These are phyloP conservation scores for Tolmerus cingulatus DNA, from an alignment of 2,888 invertebrate species.

Conservation along the genomic window DNA sequence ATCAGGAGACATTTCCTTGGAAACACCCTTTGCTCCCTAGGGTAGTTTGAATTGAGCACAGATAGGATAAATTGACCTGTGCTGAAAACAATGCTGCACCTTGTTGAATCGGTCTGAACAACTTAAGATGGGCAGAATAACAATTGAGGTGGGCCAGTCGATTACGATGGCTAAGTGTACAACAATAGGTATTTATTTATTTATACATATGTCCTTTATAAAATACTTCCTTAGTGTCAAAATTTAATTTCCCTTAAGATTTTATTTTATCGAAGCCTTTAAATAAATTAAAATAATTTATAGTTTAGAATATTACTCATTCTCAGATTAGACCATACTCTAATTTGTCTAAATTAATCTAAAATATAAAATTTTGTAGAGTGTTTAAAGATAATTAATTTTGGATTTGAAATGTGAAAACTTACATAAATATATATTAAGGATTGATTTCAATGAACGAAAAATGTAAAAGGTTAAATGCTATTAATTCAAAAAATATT, in stretches of 20 bases:
- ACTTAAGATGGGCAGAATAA: not conserved
- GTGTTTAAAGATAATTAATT: too few relatives aligned
- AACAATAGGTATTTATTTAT: not conserved
- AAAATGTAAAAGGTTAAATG: too few relatives aligned
- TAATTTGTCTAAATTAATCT: too few relatives aligned
- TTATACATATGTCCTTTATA: not conserved
- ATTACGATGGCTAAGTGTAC: not conserved
- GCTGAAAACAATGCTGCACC: not conserved
- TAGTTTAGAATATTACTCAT: too few relatives aligned
- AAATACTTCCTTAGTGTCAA: not conserved
- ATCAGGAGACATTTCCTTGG: not conserved
- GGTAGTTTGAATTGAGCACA: not conserved
- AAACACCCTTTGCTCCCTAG: not conserved
- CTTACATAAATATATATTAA: too few relatives aligned
- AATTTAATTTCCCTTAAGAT: not conserved
- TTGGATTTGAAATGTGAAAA: too few relatives aligned
- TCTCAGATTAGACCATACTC: too few relatives aligned
- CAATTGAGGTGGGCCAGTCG: not conserved
- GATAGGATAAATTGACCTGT: not conserved
- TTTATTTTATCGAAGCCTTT: too few relatives aligned
- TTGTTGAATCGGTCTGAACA: not conserved
- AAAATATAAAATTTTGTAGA: too few relatives aligned
- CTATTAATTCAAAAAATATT: too few relatives aligned
- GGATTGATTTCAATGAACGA: too few relatives aligned
- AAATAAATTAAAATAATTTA: too few relatives aligned